Percentiles rank a stretch among this genome's conserved stretches.
Evolutionary conservation across 1,140 invertebrate species (phyloP).

Genomic region (Pristionchus pacificus): DNA sequence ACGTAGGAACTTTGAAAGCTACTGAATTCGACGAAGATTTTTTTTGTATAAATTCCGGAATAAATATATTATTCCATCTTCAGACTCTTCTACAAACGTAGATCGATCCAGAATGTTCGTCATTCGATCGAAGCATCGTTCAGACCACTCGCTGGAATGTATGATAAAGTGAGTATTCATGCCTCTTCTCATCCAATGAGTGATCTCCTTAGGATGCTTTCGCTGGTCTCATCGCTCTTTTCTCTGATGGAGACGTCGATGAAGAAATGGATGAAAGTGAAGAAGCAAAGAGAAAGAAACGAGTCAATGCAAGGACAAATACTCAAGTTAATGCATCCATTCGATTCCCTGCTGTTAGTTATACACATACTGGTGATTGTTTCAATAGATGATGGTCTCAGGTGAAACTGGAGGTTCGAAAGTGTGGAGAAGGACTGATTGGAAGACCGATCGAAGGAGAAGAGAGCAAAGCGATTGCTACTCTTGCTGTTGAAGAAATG

Average conservation of each 20-base stretch:
- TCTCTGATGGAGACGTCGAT: conserved; percentile 19
- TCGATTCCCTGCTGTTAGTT: not conserved
- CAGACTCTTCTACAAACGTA: conserved; percentile 46
- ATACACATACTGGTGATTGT: not conserved
- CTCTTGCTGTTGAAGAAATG: conserved; percentile 22
- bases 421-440: conserved; percentile 19
- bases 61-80: conserved; percentile 21
- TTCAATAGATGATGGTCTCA: not conserved
- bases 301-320: not conserved
- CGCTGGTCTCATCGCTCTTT: conserved; percentile 39
- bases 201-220: conserved; percentile 40
- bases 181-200: no score
- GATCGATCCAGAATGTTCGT: conserved; percentile 40
- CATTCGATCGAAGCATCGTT: conserved; percentile 45
- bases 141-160: conserved; percentile 42
- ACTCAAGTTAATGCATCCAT: not conserved
- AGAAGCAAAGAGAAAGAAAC: not conserved
- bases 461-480: conserved; percentile 30
- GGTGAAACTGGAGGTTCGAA: conserved; percentile 34
- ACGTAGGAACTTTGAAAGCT: conserved; percentile 5
- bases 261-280: conserved; percentile 15
- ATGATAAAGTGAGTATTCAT: conserved; percentile 40
- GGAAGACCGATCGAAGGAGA: conserved; percentile 9
- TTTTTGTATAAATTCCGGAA: conserved; percentile 11
- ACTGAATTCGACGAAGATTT: conserved; percentile 15